Evolutionary conservation across 2,888 invertebrate genomes (phyloP), one percentile per base, ranked within the genome.

Genomic region (Phragmatobia fuliginosa): DNA sequence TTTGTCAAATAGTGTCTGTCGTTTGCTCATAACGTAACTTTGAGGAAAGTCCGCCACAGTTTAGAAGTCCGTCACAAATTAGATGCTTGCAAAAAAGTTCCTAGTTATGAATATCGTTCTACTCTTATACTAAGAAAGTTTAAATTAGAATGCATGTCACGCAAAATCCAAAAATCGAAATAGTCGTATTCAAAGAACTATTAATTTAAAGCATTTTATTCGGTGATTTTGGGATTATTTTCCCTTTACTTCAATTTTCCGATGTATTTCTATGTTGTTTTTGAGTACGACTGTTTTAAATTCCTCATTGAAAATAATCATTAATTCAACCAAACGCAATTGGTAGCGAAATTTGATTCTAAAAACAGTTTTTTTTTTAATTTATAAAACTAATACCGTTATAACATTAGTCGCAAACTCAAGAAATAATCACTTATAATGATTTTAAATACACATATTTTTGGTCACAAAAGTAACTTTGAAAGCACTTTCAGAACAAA

Each of bases 311-410:
- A 0, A 71, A 77, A 72, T 76, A 76, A 80, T 76, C 69, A 79
- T 75, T 79, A 74, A 80, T 79, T 76, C 66, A 80, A 74, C 81
- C 86, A 86, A 86, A 84, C 73, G 76, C 72, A 83, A 86, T 88
- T 91, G 93, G 94, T 94, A 93, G 94, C 93, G 83, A 89, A 92
- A 92, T 92, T 91, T 86, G 81, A 81, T 85, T 89, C 87, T 85
- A 70, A 61, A 52, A 72, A 72, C 38, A 36, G 8, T 60, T 58
- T 18, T 32, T 21, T 45, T 33, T 62, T 71, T 77, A 36, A 68
- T 67, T 64, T 63, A 58, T 67, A 66, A 41, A 71, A 68, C 71
- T 71, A 71, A 71, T 68, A 62, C n/a, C 52, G 11, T 3, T 11
- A 61, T 66, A 66, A 72, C 66, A 59, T 66, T 59, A 28, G 52